Evolutionary conservation across 2,113 vertebrate genomes (phyloP).

Genomic region (Sylvilagus bachmani): DNA sequence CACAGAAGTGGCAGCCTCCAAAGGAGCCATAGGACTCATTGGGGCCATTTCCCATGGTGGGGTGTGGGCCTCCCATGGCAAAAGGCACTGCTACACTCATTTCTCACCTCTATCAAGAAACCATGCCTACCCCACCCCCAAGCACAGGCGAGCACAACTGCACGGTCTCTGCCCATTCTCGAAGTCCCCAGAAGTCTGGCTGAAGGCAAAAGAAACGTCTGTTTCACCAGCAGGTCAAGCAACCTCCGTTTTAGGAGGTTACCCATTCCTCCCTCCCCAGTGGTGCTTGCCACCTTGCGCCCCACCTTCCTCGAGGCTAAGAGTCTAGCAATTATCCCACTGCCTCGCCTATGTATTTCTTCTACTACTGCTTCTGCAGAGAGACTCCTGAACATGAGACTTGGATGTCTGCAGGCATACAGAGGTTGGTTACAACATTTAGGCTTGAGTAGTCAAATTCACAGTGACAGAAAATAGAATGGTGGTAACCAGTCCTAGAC

Average conservation of each 20-base stretch:
- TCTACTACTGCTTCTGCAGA: not conserved
- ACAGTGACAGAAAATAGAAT: not conserved
- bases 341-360: not conserved
- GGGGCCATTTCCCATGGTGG: not conserved
- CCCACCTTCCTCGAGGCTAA: not conserved
- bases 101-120: not conserved
- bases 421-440: not conserved
- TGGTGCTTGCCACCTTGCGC: not conserved
- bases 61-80: not conserved
- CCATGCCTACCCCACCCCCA: accelerated
- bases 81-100: not conserved
- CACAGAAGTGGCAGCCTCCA: not conserved
- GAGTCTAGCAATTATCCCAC: not conserved
- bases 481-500: not conserved
- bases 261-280: not conserved
- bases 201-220: not conserved
- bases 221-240: not conserved
- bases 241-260: not conserved
- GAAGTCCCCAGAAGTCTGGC: not conserved
- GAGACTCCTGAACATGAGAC: not conserved
- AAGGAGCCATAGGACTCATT: accelerated
- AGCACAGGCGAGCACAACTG: not conserved
- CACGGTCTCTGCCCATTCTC: accelerated
- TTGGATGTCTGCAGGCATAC: not conserved
- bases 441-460: not conserved